Evolutionary conservation across 2,113 vertebrate species (phyloP).

Genomic region (Toxostoma redivivum): DNA sequence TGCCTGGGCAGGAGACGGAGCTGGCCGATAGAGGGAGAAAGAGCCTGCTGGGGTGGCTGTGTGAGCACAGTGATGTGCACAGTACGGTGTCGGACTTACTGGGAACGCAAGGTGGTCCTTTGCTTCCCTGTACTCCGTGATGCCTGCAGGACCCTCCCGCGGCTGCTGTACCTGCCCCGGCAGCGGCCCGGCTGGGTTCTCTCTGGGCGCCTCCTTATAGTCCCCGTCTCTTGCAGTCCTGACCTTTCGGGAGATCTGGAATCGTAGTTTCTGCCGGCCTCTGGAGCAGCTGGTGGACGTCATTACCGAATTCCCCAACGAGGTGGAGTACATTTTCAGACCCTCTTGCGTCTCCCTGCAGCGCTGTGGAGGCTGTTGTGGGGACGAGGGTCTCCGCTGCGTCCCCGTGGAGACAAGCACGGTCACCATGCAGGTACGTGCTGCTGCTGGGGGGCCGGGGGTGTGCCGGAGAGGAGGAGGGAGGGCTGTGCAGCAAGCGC

Average conservation of each 20-base stretch:
- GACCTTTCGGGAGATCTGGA: constrained; percentile 90
- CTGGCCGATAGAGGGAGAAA: background rate
- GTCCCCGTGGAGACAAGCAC: constrained; percentile 78
- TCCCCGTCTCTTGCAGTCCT: constrained; percentile 71
- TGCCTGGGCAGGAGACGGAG: background rate
- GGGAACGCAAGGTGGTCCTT: background rate
- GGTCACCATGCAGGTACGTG: constrained; percentile 88
- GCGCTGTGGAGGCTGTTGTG: constrained; percentile 91
- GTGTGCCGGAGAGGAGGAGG: rapidly evolving
- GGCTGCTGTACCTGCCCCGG: background rate
- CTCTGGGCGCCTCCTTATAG: background rate
- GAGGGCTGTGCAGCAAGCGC: rapidly evolving
- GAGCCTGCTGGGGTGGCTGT: background rate
- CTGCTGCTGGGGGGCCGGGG: background rate
- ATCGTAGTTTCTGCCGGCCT: constrained; percentile 89
- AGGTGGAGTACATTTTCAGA: constrained; percentile 90
- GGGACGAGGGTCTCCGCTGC: constrained; percentile 88
- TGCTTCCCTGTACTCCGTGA: background rate
- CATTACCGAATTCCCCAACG: constrained; percentile 83
- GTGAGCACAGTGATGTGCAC: background rate
- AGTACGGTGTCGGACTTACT: background rate
- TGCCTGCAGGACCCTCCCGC: background rate
- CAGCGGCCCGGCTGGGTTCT: background rate
- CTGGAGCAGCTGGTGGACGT: constrained; percentile 90
- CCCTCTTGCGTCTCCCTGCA: constrained; percentile 89